phyloP scores from a whole-genome alignment of 2,797 vertebrate species.

The Sebastes elongatus region DNA sequence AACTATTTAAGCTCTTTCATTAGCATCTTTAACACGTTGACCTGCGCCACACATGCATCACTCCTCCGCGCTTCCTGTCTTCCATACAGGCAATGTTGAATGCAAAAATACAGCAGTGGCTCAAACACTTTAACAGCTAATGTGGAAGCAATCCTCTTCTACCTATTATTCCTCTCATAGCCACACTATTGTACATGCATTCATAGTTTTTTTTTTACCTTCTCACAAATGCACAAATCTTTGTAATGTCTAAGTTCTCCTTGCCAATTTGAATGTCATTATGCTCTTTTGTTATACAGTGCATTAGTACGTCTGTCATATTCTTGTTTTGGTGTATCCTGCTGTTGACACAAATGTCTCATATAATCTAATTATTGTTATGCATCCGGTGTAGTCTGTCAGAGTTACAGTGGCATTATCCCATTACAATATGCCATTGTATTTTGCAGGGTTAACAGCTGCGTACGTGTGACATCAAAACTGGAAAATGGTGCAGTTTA shows the following conservation, averaged over 20 bases:
- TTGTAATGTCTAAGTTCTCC: neutral
- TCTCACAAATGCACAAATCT: neutral
- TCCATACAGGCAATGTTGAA: neutral
- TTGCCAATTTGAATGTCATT: neutral
- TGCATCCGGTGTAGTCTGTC: neutral
- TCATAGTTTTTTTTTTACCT: neutral
- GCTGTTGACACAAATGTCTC: neutral
- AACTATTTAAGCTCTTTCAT: conserved; percentile 42
- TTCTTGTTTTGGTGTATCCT: neutral
- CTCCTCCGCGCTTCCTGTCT: neutral
- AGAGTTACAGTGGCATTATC: neutral
- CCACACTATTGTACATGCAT: neutral
- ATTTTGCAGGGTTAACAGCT: neutral
- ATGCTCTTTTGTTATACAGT: neutral
- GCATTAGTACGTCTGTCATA: neutral
- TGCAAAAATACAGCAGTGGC: neutral
- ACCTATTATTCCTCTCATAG: neutral
- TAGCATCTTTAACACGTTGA: conserved; percentile 46
- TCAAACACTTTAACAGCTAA: neutral
- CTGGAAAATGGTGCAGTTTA: neutral
- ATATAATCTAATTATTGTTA: neutral
- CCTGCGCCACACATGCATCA: conserved; percentile 7
- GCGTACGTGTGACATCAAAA: neutral
- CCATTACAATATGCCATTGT: neutral
- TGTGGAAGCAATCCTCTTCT: neutral